Conservation (phyloP, 2,797 vertebrate genomes). For the Pitangus sulphuratus region DNA sequence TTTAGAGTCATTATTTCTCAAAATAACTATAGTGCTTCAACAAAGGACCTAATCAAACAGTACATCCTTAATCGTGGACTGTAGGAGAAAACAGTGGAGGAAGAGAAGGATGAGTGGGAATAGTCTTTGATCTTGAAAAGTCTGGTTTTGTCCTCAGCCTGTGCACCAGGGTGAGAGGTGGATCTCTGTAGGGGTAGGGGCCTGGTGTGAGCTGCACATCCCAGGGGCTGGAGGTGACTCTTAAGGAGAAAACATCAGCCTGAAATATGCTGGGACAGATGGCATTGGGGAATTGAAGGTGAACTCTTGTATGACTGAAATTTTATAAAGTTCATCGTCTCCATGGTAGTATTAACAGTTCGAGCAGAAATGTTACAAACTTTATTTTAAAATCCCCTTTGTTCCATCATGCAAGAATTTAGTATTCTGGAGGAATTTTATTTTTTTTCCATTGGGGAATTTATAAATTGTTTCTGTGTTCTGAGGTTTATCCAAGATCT, state of each 20-base stretch:
- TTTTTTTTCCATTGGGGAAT: neutral
- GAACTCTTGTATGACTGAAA: neutral
- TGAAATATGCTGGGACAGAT: neutral
- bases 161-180: neutral
- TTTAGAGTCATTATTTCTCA: conserved; percentile 34
- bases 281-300: neutral
- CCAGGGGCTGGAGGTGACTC: neutral
- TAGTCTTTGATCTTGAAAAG: neutral
- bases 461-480: neutral
- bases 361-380: neutral
- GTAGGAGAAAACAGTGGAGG: neutral
- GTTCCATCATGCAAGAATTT: neutral
- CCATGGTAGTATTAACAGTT: neutral
- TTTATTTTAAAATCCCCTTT: neutral
- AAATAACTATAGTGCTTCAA: neutral
- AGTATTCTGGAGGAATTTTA: neutral
- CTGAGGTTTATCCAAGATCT: conserved; percentile 41
- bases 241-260: neutral
- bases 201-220: neutral
- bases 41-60: neutral
- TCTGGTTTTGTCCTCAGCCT: neutral
- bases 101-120: neutral
- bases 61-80: neutral
- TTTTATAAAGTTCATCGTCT: neutral
- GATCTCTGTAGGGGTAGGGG: rapidly evolving